Base-by-base conservation (phyloP, 2,113 vertebrate species). In the Pachyramphus minor region DNA sequence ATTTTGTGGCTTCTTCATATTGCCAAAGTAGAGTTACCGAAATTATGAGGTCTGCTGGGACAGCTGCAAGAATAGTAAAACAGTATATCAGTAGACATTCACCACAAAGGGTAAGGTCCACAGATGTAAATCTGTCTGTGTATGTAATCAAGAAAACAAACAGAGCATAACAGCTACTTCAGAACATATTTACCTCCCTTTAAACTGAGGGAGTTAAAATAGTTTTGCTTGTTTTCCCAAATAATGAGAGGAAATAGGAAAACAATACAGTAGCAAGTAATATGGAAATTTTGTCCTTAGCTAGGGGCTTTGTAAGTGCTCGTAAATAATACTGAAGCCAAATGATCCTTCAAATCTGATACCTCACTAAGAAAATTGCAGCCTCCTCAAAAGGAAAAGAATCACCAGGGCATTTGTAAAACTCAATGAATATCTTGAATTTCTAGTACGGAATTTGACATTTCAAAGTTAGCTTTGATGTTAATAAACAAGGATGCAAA, bases 401-500 rank as follows among this genome's bases (percentile, higher is more conserved):
- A 84, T 97, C 75, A 90, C 95, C 55, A 37, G 49, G 90, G 74
- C 90, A 97, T 93, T 97, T 97, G 63, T 53, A 78, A 95, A 97
- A 95, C 53, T 90, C 67, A 84, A 66, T 66, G 90, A 95, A 84
- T 87, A 97, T 81, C 45, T 93, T 94, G 59, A 93, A 96, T 97
- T 96, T 95, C 82, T 90, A 69, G 66, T 53, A 80, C 66, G 85
- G 75, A 93, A 86, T 42, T 87, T 96, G 89, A 94, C 95, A 93
- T 95, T 96, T 98, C 93, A 91, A 97, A 96, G 84, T 95, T 75
- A 69, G 58, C 76, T 96, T 97, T 94, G 82, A 84, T 87, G 50
- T 95, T 96, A 82, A 96, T 92, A 96, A 93, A 94, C 59, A 94
- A 90, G 66, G 69, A 42, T 87, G 63, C 49, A 79, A 74, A 94